Evolutionary conservation across 2,888 invertebrate species (phyloP).

Genomic region (Phasia obesa): DNA sequence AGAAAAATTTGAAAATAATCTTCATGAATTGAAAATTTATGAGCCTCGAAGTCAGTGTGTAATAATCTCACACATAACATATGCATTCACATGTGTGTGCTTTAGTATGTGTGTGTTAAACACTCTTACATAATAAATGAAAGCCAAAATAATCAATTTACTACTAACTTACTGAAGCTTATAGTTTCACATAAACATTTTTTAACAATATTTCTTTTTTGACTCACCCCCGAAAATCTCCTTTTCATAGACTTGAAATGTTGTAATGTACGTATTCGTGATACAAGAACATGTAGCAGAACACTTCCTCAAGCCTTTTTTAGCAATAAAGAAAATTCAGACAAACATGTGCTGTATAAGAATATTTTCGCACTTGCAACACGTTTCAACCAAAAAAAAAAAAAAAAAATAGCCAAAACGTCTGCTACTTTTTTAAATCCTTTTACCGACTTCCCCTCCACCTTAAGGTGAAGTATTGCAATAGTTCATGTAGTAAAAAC

Average conservation of each 20-base stretch:
- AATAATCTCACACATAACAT: constrained; percentile 25
- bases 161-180: constrained; percentile 65
- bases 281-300: constrained; percentile 40
- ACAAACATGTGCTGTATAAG: constrained; percentile 58
- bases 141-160: constrained; percentile 70
- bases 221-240: constrained; percentile 64
- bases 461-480: constrained; percentile 62
- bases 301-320: constrained; percentile 62
- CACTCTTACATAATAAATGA: constrained; percentile 59
- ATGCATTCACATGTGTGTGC: too few species aligned
- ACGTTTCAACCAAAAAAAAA: constrained; percentile 53
- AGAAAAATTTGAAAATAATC: constrained; percentile 62
- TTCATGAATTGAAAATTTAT: constrained; percentile 70
- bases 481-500: constrained; percentile 67
- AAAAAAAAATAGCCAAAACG: constrained; percentile 65
- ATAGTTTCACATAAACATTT: constrained; percentile 61
- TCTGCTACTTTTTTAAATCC: constrained; percentile 69
- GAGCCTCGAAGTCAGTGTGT: constrained; percentile 54
- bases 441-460: constrained; percentile 55
- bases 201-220: constrained; percentile 64
- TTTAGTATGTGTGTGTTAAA: background rate
- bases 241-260: constrained; percentile 56
- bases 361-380: constrained; percentile 71
- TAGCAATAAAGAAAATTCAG: constrained; percentile 54
- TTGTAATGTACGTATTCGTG: constrained; percentile 7